Evolutionary conservation across 2,797 vertebrate species (phyloP), one percentile per base, ranked within the genome.

Genomic region (Myotis vivesi): DNA sequence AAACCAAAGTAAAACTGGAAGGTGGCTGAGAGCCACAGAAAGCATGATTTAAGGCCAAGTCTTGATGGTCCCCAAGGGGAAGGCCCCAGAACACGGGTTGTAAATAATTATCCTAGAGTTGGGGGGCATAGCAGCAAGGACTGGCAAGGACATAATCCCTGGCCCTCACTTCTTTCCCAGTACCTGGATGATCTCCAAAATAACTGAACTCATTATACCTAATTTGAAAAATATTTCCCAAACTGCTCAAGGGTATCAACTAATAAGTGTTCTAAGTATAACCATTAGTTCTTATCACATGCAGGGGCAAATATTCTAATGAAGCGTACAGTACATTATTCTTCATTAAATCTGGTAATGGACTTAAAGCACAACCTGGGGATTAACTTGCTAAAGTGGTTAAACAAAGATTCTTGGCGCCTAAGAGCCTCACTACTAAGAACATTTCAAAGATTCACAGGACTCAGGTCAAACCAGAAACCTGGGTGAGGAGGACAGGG

Each of bases 211-310:
- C 93, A 91, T 94, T 93, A 92, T 69, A 83, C 33, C 28, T 95
- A 93, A 95, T 94, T 90, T 68, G 28, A 95, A 96, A 97, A 94
- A 94, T 85, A 94, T 94, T 95, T 96, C 85, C 93, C 85, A 93
- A 95, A 93, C 62, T 85, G 94, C 95, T 93, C 88, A 89, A 96
- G 95, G 96, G 57, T 94, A 93, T 93, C 86, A 89, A 69, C 69
- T 93, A 95, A 46, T 93, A 95, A 86, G 92, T 57, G 33, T 80
- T 92, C 81, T 51, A 87, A 49, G 64, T 79, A 69, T 95, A 95
- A 69, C 84, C 87, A 88, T 89, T 94, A 96, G 68, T 51, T 94
- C 77, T 96, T 92, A 86, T 94, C 95, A 83, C 85, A 68, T n/a
- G 69, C 33, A 87, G 49, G 81, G 91, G 85, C 91, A 95, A 77